Conservation (phyloP, 2,113 vertebrate genomes). For the Collichthys lucidus region DNA sequence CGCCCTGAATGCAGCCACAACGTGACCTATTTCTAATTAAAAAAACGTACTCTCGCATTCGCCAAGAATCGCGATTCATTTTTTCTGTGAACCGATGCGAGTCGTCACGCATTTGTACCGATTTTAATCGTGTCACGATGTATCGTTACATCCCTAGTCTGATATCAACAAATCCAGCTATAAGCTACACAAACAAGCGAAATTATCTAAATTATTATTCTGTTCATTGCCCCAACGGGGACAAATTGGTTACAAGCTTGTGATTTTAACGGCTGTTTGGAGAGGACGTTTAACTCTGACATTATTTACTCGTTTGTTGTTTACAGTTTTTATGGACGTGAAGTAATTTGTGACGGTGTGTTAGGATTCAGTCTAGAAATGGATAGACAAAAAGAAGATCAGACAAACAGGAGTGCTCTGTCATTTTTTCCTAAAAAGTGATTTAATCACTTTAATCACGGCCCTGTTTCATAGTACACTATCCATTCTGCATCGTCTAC, state of each 20-base stretch:
- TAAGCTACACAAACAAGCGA: no score
- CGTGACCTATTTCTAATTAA: no score
- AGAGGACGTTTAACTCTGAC: slow-evolving; percentile 7
- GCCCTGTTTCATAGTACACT: not conserved
- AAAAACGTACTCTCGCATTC: no score
- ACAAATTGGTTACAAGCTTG: not conserved
- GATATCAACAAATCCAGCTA: no score
- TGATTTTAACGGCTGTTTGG: not conserved
- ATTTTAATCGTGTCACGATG: no score
- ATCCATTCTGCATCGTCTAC: not conserved
- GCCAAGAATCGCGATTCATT: no score
- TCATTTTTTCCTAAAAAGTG: not conserved
- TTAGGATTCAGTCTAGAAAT: not conserved
- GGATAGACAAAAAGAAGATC: not conserved
- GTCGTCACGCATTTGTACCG: no score
- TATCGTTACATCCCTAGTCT: no score
- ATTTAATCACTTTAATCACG: not conserved
- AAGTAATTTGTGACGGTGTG: not conserved
- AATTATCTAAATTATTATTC: not conserved
- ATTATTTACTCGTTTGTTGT: slow-evolving; percentile 1
- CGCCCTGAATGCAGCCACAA: no score
- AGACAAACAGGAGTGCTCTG: no score
- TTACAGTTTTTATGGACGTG: not conserved
- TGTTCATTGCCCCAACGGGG: not conserved
- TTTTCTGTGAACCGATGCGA: no score